Evolutionary conservation across 2,888 invertebrate genomes (phyloP).

Genomic region (Limnephilus rhombicus): DNA sequence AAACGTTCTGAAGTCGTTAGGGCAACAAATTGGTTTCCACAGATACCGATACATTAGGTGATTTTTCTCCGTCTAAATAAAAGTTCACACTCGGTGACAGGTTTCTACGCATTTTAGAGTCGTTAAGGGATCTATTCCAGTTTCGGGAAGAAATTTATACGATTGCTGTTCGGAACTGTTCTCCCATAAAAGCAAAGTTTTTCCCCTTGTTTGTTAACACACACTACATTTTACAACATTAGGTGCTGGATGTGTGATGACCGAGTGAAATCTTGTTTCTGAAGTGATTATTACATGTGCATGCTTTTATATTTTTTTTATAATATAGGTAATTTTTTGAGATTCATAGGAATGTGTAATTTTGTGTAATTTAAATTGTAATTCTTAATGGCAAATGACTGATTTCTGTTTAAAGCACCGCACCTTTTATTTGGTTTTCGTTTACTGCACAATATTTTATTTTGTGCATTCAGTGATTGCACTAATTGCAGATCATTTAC

Average conservation of each 20-base stretch:
- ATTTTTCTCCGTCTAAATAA: conserved; percentile 38
- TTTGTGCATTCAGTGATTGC: conserved; percentile 78
- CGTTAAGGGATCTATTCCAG: conserved; percentile 47
- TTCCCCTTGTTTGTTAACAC: conserved; percentile 32
- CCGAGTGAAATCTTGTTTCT: conserved; percentile 30
- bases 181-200: conserved; percentile 47
- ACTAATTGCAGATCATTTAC: conserved; percentile 66
- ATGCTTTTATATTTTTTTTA: conserved; percentile 54
- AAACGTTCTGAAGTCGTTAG: conserved; percentile 32
- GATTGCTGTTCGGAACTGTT: conserved; percentile 38
- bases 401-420: conserved; percentile 70
- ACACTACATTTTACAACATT: conserved; percentile 34
- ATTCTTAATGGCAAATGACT: conserved; percentile 74
- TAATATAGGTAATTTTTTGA: conserved; percentile 53
- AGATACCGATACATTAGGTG: conserved; percentile 24
- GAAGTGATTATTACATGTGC: conserved; percentile 48
- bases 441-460: conserved; percentile 62
- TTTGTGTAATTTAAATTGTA: conserved; percentile 63
- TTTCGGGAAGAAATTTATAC: conserved; percentile 45
- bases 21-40: conserved; percentile 32
- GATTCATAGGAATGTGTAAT: conserved; percentile 62
- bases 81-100: conserved; percentile 49
- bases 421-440: conserved; percentile 71
- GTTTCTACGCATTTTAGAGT: conserved; percentile 47
- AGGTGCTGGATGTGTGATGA: conserved; percentile 47